phyloP scores from a whole-genome alignment of 2,113 vertebrate genomes.

The Triplophysa dalaica region DNA sequence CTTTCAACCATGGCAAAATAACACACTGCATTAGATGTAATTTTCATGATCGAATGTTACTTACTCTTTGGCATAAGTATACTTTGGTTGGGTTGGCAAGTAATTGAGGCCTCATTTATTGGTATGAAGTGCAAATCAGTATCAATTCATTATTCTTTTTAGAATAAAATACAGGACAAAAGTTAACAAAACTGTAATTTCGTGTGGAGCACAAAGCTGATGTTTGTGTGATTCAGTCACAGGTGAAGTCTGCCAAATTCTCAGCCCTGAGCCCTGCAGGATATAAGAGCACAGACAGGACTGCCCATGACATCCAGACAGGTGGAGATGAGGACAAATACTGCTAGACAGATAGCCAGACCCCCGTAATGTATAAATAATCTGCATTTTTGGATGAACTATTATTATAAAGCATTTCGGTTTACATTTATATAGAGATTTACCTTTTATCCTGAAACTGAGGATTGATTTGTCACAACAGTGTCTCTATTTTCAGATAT shows the following conservation, averaged over 20 bases:
- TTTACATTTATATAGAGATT: not conserved
- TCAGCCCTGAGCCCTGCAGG: constrained; percentile 14
- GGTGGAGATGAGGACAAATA: constrained; percentile 15
- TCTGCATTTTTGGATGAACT: not conserved
- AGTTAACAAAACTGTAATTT: not conserved
- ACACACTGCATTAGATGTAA: too few relatives aligned
- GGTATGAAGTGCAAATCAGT: too few relatives aligned
- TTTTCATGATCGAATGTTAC: too few relatives aligned
- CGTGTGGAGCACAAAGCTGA: not conserved
- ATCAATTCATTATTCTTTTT: too few relatives aligned
- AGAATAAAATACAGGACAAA: not conserved
- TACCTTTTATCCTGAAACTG: not conserved
- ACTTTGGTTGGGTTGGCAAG: not conserved
- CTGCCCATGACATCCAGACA: constrained; percentile 20
- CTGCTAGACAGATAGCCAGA: not conserved
- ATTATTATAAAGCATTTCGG: not conserved
- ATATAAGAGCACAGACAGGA: constrained; percentile 7
- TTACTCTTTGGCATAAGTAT: too few relatives aligned
- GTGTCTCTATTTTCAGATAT: not conserved
- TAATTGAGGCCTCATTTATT: too few relatives aligned
- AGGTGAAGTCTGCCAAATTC: constrained; percentile 16
- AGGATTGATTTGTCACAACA: not conserved
- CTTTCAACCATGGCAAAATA: too few relatives aligned
- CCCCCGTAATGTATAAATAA: not conserved
- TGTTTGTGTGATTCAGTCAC: constrained; percentile 27